Evolutionary conservation across 1,140 invertebrate species (phyloP).

Genomic region (Melipona quadrifasciata): DNA sequence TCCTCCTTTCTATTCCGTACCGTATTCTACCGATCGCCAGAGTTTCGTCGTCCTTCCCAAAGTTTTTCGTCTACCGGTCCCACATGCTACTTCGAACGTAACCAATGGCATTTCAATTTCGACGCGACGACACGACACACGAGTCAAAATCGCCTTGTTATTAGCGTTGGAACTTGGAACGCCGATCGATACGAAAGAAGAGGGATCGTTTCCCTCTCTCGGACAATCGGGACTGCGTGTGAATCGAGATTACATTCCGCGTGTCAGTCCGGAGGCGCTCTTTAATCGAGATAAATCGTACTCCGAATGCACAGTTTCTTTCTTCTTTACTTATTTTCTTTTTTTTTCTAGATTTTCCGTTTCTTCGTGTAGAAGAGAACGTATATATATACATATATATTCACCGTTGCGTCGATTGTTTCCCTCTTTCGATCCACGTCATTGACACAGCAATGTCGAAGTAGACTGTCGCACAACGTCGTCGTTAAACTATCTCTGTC

Average conservation of each 20-base stretch:
- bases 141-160: too few species aligned
- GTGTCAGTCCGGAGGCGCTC: too few species aligned
- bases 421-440: background rate
- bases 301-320: background rate
- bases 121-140: background rate
- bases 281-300: background rate
- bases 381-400: background rate
- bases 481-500: too few species aligned
- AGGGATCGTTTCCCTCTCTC: background rate
- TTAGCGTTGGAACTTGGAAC: background rate
- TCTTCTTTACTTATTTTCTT: too few species aligned
- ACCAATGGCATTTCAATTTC: background rate
- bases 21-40: constrained; percentile 32
- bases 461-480: background rate
- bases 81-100: too few species aligned
- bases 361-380: background rate
- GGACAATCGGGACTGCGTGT: background rate
- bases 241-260: background rate
- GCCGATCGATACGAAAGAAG: background rate
- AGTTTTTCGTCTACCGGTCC: background rate
- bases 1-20: constrained; percentile 16
- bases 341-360: background rate
- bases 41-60: constrained; percentile 1
- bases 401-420: background rate
- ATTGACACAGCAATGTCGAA: background rate